Conservation (phyloP, 2,888 invertebrate species). For the Perdita meconis region DNA sequence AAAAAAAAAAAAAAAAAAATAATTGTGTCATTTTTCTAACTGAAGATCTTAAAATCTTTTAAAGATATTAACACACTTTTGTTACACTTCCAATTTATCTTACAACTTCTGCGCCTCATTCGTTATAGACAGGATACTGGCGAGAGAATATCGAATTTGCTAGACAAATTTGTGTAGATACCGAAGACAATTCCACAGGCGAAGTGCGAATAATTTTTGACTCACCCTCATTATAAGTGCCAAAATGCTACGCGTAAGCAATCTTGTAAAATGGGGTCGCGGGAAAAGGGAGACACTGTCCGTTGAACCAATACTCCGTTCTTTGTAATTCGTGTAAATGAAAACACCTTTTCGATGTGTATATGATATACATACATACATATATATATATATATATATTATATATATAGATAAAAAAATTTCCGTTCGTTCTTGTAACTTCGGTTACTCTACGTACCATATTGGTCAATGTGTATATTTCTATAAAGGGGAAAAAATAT, state of each 20-base stretch:
- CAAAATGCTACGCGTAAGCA: constrained; percentile 64
- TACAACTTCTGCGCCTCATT: no score
- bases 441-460: constrained; percentile 42
- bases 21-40: no score
- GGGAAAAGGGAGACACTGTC: constrained; percentile 28
- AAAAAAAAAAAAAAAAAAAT: no score
- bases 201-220: no score
- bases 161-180: no score
- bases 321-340: constrained; percentile 60
- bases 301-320: constrained; percentile 61
- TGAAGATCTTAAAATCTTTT: no score
- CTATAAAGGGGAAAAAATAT: constrained; percentile 26
- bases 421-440: constrained; percentile 50
- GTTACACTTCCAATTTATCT: no score
- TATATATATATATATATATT: constrained; percentile 11
- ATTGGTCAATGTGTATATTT: constrained; percentile 44
- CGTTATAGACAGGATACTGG: no score
- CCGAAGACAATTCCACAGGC: no score
- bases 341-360: constrained; percentile 56
- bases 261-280: constrained; percentile 45
- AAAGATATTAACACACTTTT: no score
- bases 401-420: constrained; percentile 15
- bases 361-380: constrained; percentile 52
- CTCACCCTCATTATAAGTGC: constrained; percentile 68
- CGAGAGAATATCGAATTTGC: no score